These are phyloP conservation scores for Labeo calbasu DNA, from an alignment of 2,797 vertebrate species.

Conservation along the genomic window DNA sequence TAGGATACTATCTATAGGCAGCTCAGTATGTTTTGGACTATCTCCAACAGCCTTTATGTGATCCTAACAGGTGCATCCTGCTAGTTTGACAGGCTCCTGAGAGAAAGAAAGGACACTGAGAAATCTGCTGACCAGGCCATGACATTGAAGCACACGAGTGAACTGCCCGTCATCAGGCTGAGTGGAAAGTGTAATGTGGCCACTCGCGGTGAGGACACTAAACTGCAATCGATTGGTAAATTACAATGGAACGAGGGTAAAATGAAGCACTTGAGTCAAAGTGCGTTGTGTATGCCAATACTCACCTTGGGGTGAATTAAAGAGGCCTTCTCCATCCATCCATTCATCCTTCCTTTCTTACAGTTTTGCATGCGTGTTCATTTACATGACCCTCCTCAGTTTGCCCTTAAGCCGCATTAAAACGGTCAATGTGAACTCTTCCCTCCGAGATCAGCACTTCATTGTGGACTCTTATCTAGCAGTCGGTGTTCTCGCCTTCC, in stretches of 20 bases:
- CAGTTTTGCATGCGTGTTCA: background rate
- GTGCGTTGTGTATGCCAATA: constrained; percentile 6
- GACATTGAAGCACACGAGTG: constrained; percentile 30
- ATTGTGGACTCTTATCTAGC: background rate
- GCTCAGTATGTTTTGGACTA: background rate
- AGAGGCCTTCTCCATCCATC: background rate
- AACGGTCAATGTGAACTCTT: background rate
- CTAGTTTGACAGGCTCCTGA: background rate
- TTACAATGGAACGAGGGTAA: constrained; percentile 20
- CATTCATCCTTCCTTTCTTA: background rate
- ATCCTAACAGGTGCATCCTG: constrained; percentile 11
- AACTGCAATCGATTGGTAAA: constrained; percentile 22
- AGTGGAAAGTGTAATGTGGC: constrained; percentile 31
- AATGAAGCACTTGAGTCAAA: background rate
- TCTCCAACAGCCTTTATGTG: background rate
- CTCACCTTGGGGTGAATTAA: background rate
- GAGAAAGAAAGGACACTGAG: background rate
- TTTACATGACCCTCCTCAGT: background rate
- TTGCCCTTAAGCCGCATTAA: background rate
- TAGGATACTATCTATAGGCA: background rate
- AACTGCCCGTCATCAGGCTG: background rate
- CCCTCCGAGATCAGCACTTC: background rate
- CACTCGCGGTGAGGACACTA: constrained; percentile 12
- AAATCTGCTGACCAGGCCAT: constrained; percentile 37
- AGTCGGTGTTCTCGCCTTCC: background rate